A percentile compares a stretch with the other conserved stretches of the same genome.
These are phyloP conservation scores for Saccopteryx bilineata DNA, from an alignment of 2,113 vertebrate genomes.

Conservation along the genomic window DNA sequence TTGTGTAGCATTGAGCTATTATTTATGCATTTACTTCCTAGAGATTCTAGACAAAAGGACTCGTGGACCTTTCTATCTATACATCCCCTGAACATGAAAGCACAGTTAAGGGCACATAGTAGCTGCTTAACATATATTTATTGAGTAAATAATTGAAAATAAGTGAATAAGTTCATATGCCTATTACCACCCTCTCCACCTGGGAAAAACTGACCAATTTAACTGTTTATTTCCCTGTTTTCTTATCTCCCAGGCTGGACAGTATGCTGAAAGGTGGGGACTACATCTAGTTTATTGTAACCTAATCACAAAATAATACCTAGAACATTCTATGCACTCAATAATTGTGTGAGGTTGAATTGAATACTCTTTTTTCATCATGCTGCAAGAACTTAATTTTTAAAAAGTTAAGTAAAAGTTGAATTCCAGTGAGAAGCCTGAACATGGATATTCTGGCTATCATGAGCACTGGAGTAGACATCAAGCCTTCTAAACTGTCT, in stretches of 20 bases:
- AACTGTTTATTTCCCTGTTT: not conserved
- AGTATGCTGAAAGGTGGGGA: not conserved
- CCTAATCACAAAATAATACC: not conserved
- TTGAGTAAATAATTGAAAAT: conserved; percentile 40
- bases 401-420: conserved; percentile 24
- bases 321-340: not conserved
- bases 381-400: conserved; percentile 44
- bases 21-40: conserved; percentile 3
- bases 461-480: not conserved
- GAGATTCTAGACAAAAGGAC: not conserved
- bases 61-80: not conserved
- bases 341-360: not conserved
- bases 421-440: not conserved
- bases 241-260: not conserved
- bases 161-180: not conserved
- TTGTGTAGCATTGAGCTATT: not conserved
- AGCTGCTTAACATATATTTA: not conserved
- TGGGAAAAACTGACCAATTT: not conserved
- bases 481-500: not conserved
- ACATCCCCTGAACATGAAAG: not conserved
- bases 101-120: not conserved
- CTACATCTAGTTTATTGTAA: not conserved
- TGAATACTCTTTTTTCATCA: not conserved
- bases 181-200: not conserved
- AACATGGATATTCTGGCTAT: not conserved